Conservation (phyloP, 2,797 vertebrate genomes). For the Geotrypetes seraphini region DNA sequence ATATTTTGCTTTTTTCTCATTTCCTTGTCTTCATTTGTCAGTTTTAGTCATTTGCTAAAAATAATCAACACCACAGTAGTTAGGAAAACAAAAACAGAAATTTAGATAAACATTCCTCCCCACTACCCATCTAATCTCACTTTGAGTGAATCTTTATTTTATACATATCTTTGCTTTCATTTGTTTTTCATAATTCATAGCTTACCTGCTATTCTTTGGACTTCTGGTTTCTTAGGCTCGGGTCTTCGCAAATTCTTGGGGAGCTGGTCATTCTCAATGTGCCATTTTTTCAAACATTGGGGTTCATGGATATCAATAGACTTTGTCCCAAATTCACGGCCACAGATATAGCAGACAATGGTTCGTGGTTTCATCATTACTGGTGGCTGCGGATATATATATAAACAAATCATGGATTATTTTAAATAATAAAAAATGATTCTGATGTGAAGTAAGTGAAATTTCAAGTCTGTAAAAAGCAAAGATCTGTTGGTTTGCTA, state of each 20-base stretch:
- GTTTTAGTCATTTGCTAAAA: too few species aligned
- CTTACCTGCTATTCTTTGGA: slow-evolving; percentile 41
- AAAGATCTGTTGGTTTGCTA: too few species aligned
- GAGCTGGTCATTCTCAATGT: slow-evolving; percentile 47
- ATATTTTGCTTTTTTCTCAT: not conserved
- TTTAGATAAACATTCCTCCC: too few species aligned
- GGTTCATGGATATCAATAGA: slow-evolving; percentile 60
- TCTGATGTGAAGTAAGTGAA: not conserved
- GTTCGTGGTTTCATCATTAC: slow-evolving; percentile 36
- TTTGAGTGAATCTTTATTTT: too few species aligned
- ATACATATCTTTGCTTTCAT: too few species aligned
- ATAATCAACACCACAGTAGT: too few species aligned
- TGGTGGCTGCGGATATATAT: slow-evolving; percentile 37
- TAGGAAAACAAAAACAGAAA: too few species aligned
- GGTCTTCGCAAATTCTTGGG: slow-evolving; percentile 46
- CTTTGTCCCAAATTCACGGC: slow-evolving; percentile 55
- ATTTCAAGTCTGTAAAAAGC: too few species aligned
- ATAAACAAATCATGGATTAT: slow-evolving; percentile 4
- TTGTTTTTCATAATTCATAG: not conserved
- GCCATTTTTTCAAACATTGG: slow-evolving; percentile 64
- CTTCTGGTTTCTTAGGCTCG: slow-evolving; percentile 48
- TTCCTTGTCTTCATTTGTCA: not conserved
- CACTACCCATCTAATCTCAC: too few species aligned
- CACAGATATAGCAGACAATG: slow-evolving; percentile 56
- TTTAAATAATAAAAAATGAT: not conserved